Percentiles rank a stretch among this genome's conserved stretches.
phyloP scores from a whole-genome alignment of 2,113 vertebrate species.

The Illadopsis cleaveri region DNA sequence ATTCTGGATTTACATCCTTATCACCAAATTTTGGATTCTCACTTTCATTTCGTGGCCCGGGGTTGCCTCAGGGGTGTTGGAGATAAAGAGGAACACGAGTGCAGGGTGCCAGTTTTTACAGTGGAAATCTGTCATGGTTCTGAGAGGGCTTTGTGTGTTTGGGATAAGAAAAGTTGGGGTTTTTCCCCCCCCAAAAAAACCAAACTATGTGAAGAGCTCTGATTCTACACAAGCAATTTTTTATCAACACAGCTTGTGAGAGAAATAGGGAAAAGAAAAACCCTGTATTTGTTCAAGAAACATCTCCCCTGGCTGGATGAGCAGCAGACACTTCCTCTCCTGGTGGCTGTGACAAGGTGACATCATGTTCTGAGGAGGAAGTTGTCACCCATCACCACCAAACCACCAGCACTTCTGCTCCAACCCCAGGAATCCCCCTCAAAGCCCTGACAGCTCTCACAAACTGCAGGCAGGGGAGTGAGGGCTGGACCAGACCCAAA shows the following conservation, averaged over 20 bases:
- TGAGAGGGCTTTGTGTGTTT: not conserved
- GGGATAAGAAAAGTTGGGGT: not conserved
- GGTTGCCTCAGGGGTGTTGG: not conserved
- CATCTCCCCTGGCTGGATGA: not conserved
- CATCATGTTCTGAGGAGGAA: not conserved
- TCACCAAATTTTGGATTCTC: not conserved
- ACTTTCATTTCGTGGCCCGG: rapidly evolving
- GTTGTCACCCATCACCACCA: not conserved
- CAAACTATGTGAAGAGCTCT: not conserved
- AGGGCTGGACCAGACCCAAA: not conserved
- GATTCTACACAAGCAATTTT: not conserved
- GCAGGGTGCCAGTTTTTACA: not conserved
- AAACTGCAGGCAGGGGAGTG: rapidly evolving
- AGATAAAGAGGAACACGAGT: not conserved
- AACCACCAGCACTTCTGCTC: not conserved
- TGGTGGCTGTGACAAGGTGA: rapidly evolving
- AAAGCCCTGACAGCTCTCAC: not conserved
- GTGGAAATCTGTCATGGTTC: not conserved
- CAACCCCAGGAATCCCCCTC: not conserved
- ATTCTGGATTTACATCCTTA: not conserved
- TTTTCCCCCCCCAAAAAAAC: not conserved
- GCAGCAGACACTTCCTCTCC: not conserved
- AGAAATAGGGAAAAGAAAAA: not conserved
- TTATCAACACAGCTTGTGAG: not conserved
- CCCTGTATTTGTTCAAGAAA: not conserved